A percentile compares a stretch with the other conserved stretches of the same genome.
phyloP scores from a whole-genome alignment of 2,888 invertebrate genomes.

The Sthenelais limicola region DNA sequence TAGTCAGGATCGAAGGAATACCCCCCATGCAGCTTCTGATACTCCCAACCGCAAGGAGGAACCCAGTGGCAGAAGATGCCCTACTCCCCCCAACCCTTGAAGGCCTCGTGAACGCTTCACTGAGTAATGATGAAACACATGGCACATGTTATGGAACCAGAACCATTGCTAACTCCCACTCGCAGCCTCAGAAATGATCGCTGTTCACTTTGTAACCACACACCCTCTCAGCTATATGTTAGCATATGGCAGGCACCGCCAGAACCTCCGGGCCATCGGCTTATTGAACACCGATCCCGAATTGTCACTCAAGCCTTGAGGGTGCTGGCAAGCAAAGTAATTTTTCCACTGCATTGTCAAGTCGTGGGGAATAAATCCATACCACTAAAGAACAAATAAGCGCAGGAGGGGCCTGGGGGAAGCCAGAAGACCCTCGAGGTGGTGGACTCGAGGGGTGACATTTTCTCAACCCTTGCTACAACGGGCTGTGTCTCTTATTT shows the following conservation, averaged over 20 bases:
- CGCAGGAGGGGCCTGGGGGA: constrained; percentile 15
- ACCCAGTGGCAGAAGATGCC: background rate
- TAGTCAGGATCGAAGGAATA: too few relatives aligned
- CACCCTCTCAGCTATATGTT: constrained; percentile 29
- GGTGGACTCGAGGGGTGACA: constrained; percentile 11
- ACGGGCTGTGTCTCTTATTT: constrained; percentile 1
- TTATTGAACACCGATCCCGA: constrained; percentile 33
- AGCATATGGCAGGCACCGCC: constrained; percentile 8
- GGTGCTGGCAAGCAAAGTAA: constrained; percentile 25
- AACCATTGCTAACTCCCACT: background rate
- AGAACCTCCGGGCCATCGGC: background rate
- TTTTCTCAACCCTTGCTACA: constrained; percentile 27
- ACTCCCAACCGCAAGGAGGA: background rate
- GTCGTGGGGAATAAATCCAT: constrained; percentile 33
- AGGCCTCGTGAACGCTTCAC: constrained; percentile 7
- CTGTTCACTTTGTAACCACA: constrained; percentile 26
- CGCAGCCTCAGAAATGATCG: background rate
- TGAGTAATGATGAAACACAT: constrained; percentile 31
- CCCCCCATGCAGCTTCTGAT: background rate
- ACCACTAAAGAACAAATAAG: constrained; percentile 25
- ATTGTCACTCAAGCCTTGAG: constrained; percentile 29
- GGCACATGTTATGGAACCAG: background rate
- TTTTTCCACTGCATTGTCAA: constrained; percentile 28
- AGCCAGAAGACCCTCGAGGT: constrained; percentile 5
- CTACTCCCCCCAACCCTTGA: background rate